Conservation (phyloP, 2,113 vertebrate species). For the Brachypteracias leptosomus region DNA sequence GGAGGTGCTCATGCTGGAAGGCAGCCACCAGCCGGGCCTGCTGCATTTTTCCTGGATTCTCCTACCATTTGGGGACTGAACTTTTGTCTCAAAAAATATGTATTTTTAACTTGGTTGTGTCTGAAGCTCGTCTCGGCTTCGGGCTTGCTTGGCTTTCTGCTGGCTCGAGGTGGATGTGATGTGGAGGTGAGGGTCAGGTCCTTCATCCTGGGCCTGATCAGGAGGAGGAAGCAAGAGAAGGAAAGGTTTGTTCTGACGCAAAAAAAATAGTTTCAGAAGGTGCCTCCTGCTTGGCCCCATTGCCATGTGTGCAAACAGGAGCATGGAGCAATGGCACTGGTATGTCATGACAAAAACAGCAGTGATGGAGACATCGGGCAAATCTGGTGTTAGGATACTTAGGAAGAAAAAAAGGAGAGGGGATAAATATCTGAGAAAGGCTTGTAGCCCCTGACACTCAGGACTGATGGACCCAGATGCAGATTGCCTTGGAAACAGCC, state of each 20-base stretch:
- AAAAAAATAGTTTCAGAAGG: neutral
- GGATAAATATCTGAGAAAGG: neutral
- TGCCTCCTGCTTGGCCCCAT: neutral
- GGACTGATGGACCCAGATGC: neutral
- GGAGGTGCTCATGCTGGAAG: slow-evolving; percentile 52
- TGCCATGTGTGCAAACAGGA: rapidly evolving
- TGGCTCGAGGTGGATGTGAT: neutral
- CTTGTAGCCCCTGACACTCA: rapidly evolving
- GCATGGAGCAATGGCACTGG: neutral
- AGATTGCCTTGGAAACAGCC: neutral
- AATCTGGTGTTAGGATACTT: neutral
- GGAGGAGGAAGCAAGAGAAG: neutral
- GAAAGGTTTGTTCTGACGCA: neutral
- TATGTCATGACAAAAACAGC: neutral
- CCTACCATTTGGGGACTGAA: slow-evolving; percentile 50
- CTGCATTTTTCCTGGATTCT: slow-evolving; percentile 53
- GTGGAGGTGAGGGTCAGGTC: neutral
- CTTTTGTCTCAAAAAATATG: slow-evolving; percentile 31
- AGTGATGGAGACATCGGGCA: neutral
- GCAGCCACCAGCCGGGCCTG: slow-evolving; percentile 22
- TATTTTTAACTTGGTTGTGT: slow-evolving; percentile 42
- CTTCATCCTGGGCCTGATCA: rapidly evolving
- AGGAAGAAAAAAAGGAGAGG: neutral
- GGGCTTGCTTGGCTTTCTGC: neutral
- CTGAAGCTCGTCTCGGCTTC: neutral